A percentile compares a stretch with the other conserved stretches of the same genome.
These are phyloP conservation scores for Seriola rivoliana DNA, from an alignment of 2,113 vertebrate genomes.

Conservation along the genomic window DNA sequence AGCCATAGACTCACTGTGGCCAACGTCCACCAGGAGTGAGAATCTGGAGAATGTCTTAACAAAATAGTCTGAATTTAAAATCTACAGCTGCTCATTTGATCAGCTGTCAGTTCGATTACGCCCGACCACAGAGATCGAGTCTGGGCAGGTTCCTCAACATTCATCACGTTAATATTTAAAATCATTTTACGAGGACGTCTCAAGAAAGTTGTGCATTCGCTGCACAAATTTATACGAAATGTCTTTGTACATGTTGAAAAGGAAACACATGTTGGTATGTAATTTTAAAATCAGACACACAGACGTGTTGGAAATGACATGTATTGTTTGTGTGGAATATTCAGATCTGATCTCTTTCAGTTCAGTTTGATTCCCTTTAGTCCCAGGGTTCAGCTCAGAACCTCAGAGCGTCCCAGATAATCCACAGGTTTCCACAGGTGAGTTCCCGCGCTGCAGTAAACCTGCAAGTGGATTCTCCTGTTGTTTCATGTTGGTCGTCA, in stretches of 20 bases:
- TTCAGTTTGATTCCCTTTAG: constrained; percentile 30
- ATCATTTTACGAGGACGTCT: too few relatives aligned
- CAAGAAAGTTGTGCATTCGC: not conserved
- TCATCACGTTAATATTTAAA: not conserved
- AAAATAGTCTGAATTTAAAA: too few relatives aligned
- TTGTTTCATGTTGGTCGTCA: constrained; percentile 13
- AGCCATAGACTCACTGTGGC: too few relatives aligned
- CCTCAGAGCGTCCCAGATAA: not conserved
- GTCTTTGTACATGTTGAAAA: too few relatives aligned
- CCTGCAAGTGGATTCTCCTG: constrained; percentile 16
- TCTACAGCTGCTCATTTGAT: too few relatives aligned
- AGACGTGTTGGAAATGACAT: constrained; percentile 50
- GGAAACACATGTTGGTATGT: not conserved
- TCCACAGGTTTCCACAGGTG: constrained; percentile 13
- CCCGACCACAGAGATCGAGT: too few relatives aligned
- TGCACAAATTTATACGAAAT: not conserved
- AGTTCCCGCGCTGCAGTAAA: not conserved
- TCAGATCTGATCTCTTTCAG: constrained; percentile 20
- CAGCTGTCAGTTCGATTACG: too few relatives aligned
- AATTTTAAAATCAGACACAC: not conserved
- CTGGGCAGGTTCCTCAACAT: not conserved
- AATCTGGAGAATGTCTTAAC: too few relatives aligned
- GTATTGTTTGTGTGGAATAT: constrained; percentile 35
- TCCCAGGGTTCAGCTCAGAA: constrained; percentile 30
- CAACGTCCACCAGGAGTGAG: too few relatives aligned